Conservation (phyloP, 2,888 invertebrate genomes). For the Melolontha melolontha region DNA sequence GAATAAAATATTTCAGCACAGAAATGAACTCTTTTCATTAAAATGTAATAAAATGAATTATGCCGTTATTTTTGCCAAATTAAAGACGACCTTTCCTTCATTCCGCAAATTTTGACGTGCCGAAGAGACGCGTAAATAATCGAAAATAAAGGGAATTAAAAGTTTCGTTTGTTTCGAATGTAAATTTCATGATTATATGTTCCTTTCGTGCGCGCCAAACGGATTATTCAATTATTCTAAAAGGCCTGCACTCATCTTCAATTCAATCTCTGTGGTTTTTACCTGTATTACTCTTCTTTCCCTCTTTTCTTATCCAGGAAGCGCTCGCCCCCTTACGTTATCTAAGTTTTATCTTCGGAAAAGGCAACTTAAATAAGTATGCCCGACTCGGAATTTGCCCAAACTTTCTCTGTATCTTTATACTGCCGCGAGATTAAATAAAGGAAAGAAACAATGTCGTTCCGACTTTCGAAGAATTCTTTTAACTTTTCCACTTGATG, state of each 20-base stretch:
- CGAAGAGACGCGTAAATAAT: constrained; percentile 11
- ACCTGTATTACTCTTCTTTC: constrained; percentile 33
- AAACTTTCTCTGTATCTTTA: constrained; percentile 51
- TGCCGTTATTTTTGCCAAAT: too few species aligned
- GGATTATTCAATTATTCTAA: constrained; percentile 62
- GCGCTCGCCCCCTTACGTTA: constrained; percentile 49
- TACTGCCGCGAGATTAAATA: constrained; percentile 51
- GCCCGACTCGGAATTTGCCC: constrained; percentile 48
- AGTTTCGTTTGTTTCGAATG: constrained; percentile 36
- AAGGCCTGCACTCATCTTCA: constrained; percentile 58
- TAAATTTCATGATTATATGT: constrained; percentile 35
- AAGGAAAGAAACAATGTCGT: constrained; percentile 52
- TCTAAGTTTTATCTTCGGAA: constrained; percentile 57
- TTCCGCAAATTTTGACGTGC: not conserved
- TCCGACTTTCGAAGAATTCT: constrained; percentile 50
- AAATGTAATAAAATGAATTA: too few species aligned
- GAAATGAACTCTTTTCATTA: too few species aligned
- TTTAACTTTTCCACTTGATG: constrained; percentile 45
- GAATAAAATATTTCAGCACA: too few species aligned
- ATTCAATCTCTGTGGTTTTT: constrained; percentile 59
- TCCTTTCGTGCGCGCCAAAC: constrained; percentile 36
- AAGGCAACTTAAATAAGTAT: constrained; percentile 54
- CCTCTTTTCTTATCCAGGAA: constrained; percentile 11
- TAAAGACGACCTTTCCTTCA: not conserved
- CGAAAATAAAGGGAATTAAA: constrained; percentile 35